Base-by-base conservation (phyloP, 2,113 vertebrate genomes). In the Tyrannus savana region DNA sequence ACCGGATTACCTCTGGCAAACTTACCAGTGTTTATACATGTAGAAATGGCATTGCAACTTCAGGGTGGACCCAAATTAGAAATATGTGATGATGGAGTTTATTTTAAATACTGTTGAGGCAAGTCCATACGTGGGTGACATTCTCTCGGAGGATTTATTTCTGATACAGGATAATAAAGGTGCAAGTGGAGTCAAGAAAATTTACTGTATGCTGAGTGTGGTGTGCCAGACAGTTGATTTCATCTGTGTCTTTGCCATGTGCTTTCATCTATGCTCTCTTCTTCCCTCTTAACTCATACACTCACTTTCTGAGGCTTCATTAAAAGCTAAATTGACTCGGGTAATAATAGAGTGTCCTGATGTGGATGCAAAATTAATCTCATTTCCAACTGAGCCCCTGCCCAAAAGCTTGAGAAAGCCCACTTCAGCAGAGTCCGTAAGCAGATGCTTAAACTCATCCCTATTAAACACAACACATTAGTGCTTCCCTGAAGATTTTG, bases 401-500 rank as follows among this genome's bases (percentile, higher is more conserved):
- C n/a, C 44, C 55, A 74, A 74, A 95, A 66, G 22, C 41, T 50
- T 56, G 66, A 71, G 73, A 77, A 84, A 93, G 31, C 15, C 35
- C 28, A 14, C n/a, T 41, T 92, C 68, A 75, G 30, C 37, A 42
- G 82, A 84, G 42, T 33, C 53, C 53, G 5, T 41, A 87, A 93
- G 31, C 44, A 86, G 44, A 81, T 88, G 52, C 24, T 80, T 80
- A 74, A 83, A 87, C 83, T 44, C 47, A 89, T 23, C 31, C 9
- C 37, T 68, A 46, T 81, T 84, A 88, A 90, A n/a, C 35, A 47
- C 19, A 85, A 55, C 1, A 5, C 42, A 37, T 90, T 77, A 90
- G 55, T 44, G 16, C 18, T 72, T 96, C 85, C 85, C 64, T 74
- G 55, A 94, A 93, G 55, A 84, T 92, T 93, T 81, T 81, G 46